These are phyloP conservation scores for Ischnus inquisitorius DNA, from an alignment of 2,888 invertebrate genomes.

Conservation along the genomic window DNA sequence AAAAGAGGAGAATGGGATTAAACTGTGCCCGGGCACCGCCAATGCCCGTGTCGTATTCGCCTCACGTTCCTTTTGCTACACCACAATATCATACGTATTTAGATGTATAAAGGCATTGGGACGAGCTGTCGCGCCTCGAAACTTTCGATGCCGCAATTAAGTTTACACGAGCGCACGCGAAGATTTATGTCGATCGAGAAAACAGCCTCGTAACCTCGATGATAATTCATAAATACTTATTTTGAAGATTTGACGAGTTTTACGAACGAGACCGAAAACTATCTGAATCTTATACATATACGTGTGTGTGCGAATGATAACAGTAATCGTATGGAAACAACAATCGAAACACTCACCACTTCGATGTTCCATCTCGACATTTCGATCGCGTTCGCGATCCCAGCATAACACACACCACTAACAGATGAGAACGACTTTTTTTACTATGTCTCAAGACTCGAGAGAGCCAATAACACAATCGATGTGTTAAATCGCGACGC, in stretches of 20 bases:
- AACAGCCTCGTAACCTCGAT: too few species aligned
- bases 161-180: constrained; percentile 19
- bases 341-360: too few species aligned
- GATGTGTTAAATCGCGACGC: too few species aligned
- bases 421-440: too few species aligned
- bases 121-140: constrained; percentile 26
- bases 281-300: too few species aligned
- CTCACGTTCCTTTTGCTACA: constrained; percentile 41
- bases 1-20: constrained; percentile 79
- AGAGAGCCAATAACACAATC: too few species aligned
- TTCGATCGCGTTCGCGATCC: neutral
- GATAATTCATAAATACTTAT: too few species aligned
- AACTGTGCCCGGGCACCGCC: constrained; percentile 69
- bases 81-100: constrained; percentile 30
- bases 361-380: neutral
- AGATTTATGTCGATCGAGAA: neutral
- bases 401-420: too few species aligned
- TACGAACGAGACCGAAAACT: too few species aligned
- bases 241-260: too few species aligned
- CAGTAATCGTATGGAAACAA: neutral
- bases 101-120: constrained; percentile 47
- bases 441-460: too few species aligned
- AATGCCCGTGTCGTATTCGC: constrained; percentile 55
- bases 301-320: neutral
- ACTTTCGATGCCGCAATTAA: constrained; percentile 65